phyloP scores from a whole-genome alignment of 2,113 vertebrate species.

The Ginglymostoma cirratum region DNA sequence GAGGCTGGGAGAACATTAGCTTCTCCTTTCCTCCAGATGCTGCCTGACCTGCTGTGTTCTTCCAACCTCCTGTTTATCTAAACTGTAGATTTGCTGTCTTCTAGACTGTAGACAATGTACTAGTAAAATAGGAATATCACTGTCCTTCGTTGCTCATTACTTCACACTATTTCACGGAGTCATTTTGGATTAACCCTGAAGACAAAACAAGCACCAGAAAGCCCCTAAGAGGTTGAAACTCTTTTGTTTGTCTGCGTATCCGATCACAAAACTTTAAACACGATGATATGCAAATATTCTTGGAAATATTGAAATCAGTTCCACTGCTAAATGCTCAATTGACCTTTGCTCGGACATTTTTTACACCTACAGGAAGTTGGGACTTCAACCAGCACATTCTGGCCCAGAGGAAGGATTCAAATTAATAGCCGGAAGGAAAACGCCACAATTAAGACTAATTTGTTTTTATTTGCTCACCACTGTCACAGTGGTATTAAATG shows the following conservation, averaged over 20 bases:
- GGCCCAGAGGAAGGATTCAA: not conserved
- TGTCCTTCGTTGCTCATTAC: not conserved
- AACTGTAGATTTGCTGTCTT: not conserved
- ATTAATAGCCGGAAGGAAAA: not conserved
- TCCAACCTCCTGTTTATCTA: no score
- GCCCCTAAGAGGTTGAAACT: not conserved
- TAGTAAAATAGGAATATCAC: not conserved
- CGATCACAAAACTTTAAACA: not conserved
- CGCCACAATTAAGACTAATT: not conserved
- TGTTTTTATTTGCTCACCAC: not conserved
- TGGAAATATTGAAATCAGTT: not conserved
- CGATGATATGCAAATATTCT: not conserved
- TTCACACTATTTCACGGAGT: not conserved
- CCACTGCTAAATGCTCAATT: not conserved
- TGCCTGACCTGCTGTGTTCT: no score
- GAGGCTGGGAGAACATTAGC: no score
- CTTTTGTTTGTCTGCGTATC: not conserved
- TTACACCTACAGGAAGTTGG: no score
- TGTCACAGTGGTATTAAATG: not conserved
- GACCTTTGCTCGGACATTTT: no score
- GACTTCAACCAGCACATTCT: no score
- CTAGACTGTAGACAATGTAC: not conserved
- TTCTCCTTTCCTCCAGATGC: no score
- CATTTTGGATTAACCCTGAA: not conserved
- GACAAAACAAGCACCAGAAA: not conserved